A percentile compares a stretch with the other conserved stretches of the same genome.
These are phyloP conservation scores for Microcebus tavaratra DNA, from an alignment of 2,113 vertebrate species.

Conservation along the genomic window DNA sequence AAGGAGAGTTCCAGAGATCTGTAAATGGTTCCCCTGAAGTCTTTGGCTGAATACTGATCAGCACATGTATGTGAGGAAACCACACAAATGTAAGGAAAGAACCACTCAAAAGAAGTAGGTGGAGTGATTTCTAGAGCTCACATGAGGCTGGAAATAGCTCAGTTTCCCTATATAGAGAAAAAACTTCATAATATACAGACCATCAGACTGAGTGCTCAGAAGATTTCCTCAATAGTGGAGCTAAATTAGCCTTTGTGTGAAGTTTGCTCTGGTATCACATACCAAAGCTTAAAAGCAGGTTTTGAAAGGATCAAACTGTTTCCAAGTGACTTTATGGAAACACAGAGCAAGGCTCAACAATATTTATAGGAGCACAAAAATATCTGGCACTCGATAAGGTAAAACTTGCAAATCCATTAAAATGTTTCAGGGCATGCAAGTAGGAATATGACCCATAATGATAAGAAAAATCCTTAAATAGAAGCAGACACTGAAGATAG, in stretches of 20 bases:
- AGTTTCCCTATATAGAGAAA: neutral
- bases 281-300: neutral
- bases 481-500: neutral
- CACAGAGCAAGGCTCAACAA: neutral
- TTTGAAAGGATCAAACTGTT: neutral
- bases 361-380: slow-evolving; percentile 1
- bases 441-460: neutral
- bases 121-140: slow-evolving; percentile 19
- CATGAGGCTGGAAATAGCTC: neutral
- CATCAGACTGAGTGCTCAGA: neutral
- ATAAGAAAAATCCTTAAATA: neutral
- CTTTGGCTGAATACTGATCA: neutral
- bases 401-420: slow-evolving; percentile 33
- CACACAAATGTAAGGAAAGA: neutral
- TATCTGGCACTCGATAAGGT: neutral
- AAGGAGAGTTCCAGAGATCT: neutral
- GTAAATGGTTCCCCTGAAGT: neutral
- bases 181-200: neutral
- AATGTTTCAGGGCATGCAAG: neutral
- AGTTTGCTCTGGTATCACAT: neutral
- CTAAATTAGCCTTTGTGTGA: neutral
- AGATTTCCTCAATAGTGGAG: neutral
- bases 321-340: slow-evolving; percentile 8
- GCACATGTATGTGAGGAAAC: neutral
- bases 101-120: neutral